Evolutionary conservation across 2,113 vertebrate genomes (phyloP).

Genomic region (Cynocephalus volans): DNA sequence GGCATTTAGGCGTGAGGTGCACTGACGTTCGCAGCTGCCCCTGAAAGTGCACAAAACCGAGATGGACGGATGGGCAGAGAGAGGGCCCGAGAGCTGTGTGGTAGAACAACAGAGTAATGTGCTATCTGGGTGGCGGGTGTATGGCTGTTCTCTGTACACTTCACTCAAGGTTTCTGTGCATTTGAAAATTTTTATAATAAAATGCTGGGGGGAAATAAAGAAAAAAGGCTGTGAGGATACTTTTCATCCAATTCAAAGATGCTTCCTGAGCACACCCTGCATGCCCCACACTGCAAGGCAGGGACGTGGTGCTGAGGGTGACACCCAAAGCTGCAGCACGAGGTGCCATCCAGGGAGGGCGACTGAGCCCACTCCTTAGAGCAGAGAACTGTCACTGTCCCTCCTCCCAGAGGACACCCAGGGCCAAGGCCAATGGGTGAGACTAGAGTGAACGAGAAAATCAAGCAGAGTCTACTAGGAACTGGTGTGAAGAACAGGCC

Average conservation of each 20-base stretch:
- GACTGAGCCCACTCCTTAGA: neutral
- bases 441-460: neutral
- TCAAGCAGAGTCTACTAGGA: neutral
- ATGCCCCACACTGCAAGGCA: neutral
- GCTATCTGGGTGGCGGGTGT: neutral
- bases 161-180: neutral
- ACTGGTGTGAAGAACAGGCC: neutral
- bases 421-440: neutral
- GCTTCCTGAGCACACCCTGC: neutral
- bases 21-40: neutral
- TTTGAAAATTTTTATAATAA: neutral
- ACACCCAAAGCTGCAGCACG: neutral
- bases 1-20: neutral
- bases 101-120: neutral
- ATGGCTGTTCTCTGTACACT: neutral
- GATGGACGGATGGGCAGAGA: neutral
- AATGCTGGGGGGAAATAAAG: neutral
- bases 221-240: neutral
- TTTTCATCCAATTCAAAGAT: neutral
- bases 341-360: neutral
- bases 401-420: neutral
- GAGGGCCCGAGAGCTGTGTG: neutral
- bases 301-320: neutral
- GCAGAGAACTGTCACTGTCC: neutral
- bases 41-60: neutral